Evolutionary conservation across 2,113 vertebrate genomes (phyloP).

Genomic region (Syngnathus scovelli): DNA sequence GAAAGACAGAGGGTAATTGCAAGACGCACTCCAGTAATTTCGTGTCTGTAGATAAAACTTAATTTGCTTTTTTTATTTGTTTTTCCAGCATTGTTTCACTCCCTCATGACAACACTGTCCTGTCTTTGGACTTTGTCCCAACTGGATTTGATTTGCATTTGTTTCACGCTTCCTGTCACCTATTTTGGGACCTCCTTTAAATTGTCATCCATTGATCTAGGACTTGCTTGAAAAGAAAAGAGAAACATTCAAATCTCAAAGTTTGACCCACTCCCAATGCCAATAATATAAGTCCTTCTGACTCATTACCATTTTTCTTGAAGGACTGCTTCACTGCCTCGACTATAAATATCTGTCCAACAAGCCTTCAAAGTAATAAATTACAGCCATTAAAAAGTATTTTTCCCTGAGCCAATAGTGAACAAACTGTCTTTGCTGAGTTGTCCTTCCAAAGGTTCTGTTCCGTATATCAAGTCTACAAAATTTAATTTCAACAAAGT

Average conservation of each 20-base stretch:
- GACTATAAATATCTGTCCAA: background rate
- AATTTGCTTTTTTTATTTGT: background rate
- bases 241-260: background rate
- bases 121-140: background rate
- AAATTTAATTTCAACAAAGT: background rate
- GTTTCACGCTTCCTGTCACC: background rate
- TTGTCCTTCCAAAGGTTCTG: background rate
- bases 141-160: background rate
- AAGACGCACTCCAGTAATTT: background rate
- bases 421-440: background rate
- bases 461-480: background rate
- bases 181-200: background rate
- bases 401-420: background rate
- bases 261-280: background rate
- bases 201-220: background rate
- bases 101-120: background rate
- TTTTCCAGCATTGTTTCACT: background rate
- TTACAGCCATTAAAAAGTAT: background rate
- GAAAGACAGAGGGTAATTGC: conserved; percentile 6
- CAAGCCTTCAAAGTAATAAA: conserved; percentile 4
- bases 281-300: conserved; percentile 7
- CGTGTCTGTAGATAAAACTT: background rate
- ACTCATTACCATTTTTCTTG: background rate
- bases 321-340: background rate
- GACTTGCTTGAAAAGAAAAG: conserved; percentile 4